Base-by-base conservation (phyloP, 2,113 vertebrate genomes). In the Phylloscopus trochilus region DNA sequence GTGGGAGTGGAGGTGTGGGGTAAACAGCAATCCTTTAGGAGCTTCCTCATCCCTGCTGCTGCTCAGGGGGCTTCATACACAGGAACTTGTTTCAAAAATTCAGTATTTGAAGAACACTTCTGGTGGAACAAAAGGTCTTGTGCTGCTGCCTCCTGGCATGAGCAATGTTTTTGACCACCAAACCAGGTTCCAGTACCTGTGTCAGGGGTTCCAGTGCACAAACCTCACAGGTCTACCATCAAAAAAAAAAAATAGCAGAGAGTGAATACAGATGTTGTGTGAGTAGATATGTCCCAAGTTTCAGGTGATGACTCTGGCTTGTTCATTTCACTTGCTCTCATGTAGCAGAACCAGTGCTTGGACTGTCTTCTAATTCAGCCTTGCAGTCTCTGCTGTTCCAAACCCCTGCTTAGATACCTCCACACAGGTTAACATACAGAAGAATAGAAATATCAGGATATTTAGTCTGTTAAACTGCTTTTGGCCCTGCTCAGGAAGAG, bases 1-100 rank as follows among this genome's bases (percentile, higher is more conserved):
- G 5, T 2, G 6, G 49, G 55, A 51, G 21, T 64, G 52, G 30
- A 6, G 15, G 11, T 0, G 1, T 43, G 69, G 22, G 23, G 3
- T 43, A 55, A 77, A 10, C 9, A 59, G 2, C 3, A 13, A 60
- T 56, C 15, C 37, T 74, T n/a, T 9, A 63, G 27, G 59, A 64
- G 41, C 26, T 51, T 76, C 49, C 53, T 72, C 35, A 41, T 51
- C 56, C 53, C 26, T 74, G 18, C 35, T 80, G 68, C 72, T 80
- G 8, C 67, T 68, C 41, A 9, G 7, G 83, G 63, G 31, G 59
- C 47, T 11, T 66, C 43, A 24, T 4, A 4, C 2, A 60, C 14
- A 55, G 21, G 33, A 56, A 1, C 3, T 39, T 28, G 13, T 39
- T 82, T 82, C 51, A 82, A 64, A 80, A 83, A 39, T 27, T 62